Evolutionary conservation across 1,140 invertebrate genomes (phyloP).

Genomic region (Hylyphantes graminicola): DNA sequence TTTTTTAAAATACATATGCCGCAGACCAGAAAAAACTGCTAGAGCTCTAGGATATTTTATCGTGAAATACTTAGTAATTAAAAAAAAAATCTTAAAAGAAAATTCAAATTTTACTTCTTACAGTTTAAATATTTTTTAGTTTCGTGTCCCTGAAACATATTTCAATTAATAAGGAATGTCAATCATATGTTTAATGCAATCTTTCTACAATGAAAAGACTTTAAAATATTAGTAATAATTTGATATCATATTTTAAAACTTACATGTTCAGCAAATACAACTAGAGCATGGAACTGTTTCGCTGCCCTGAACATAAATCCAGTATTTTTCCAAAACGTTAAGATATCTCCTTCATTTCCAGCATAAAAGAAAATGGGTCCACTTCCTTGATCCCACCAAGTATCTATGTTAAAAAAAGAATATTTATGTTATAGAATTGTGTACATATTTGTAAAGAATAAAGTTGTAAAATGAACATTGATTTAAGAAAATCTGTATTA

Average conservation of each 20-base stretch:
- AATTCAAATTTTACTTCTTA: too few relatives aligned
- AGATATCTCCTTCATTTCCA: conserved; percentile 69
- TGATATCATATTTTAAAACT: conserved; percentile 65
- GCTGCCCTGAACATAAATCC: conserved; percentile 69
- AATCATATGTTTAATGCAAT: not conserved
- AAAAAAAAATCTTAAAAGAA: too few relatives aligned
- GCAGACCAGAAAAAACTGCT: too few relatives aligned
- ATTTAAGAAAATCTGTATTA: not conserved
- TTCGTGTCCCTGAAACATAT: not conserved
- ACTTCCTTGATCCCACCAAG: conserved; percentile 66
- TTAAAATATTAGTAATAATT: not conserved
- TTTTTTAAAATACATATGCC: too few relatives aligned
- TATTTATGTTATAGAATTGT: too few relatives aligned
- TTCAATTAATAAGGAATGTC: not conserved
- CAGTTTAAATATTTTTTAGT: too few relatives aligned
- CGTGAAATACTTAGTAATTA: too few relatives aligned
- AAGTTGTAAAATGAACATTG: not conserved
- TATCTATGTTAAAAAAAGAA: conserved; percentile 47
- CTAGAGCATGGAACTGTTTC: conserved; percentile 66
- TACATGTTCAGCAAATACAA: conserved; percentile 69
- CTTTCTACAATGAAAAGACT: not conserved
- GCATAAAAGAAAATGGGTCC: conserved; percentile 72
- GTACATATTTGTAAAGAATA: not conserved
- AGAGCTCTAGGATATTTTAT: too few relatives aligned
- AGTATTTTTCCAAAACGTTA: conserved; percentile 67